Conservation (phyloP, 2,113 vertebrate species). For the Paramisgurnus dabryanus region DNA sequence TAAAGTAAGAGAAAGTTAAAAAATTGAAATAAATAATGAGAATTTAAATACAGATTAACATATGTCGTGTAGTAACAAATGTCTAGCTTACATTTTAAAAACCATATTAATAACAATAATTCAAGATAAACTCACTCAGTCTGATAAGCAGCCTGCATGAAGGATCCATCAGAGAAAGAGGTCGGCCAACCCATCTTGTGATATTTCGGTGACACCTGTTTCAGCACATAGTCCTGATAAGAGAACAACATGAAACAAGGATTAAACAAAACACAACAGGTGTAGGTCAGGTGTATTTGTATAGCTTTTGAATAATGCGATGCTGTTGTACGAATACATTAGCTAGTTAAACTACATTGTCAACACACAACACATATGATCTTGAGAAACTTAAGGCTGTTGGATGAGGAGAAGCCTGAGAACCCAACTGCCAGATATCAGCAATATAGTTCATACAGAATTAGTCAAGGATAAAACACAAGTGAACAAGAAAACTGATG, state of each 20-base stretch:
- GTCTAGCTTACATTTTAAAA: not conserved
- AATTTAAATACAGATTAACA: not conserved
- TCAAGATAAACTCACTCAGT: conserved; percentile 79
- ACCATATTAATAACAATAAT: no score
- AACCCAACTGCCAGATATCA: no score
- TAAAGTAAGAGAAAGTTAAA: not conserved
- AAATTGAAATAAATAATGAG: not conserved
- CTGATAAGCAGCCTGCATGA: conserved; percentile 89
- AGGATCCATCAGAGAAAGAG: conserved; percentile 80
- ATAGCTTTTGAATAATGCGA: no score
- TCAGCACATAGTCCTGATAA: conserved; percentile 89
- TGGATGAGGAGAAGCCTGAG: not conserved
- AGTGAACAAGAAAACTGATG: not conserved
- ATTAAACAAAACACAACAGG: no score
- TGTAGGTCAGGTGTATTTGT: no score
- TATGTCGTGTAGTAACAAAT: not conserved
- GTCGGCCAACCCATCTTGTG: conserved; percentile 93
- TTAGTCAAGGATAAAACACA: no score
- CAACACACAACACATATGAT: no score
- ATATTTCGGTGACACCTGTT: conserved; percentile 90
- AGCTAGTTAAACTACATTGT: no score
- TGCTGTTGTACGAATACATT: no score
- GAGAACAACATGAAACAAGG: no score
- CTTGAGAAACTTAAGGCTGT: no score
- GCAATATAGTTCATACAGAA: no score